A percentile compares a stretch with the other conserved stretches of the same genome.
phyloP scores from a whole-genome alignment of 2,888 invertebrate genomes.

The Ceraclea dissimilis region DNA sequence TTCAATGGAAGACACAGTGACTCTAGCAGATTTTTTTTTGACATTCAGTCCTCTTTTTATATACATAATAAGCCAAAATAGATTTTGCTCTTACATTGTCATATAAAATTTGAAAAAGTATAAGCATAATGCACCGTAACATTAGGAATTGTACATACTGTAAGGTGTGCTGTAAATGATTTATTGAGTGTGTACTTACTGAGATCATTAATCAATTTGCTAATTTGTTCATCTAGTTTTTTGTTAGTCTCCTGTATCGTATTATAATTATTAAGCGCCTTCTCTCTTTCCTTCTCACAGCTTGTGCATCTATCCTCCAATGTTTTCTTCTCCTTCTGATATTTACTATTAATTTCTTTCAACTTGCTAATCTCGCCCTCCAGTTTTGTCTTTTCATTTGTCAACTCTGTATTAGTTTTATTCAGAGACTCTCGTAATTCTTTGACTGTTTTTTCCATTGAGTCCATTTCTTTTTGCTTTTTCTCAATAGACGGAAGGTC shows the following conservation, averaged over 20 bases:
- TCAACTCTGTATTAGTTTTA: constrained; percentile 44
- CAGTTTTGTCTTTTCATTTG: constrained; percentile 45
- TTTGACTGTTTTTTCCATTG: constrained; percentile 47
- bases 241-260: constrained; percentile 58
- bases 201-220: constrained; percentile 51
- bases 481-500: constrained; percentile 44
- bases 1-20: no score
- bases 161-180: no score
- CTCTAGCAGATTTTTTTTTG: no score
- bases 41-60: no score
- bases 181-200: constrained; percentile 45
- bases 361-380: constrained; percentile 46
- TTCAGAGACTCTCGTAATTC: constrained; percentile 47
- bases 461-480: constrained; percentile 42
- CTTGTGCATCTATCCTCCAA: constrained; percentile 39
- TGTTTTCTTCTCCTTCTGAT: constrained; percentile 43
- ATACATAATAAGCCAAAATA: no score
- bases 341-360: constrained; percentile 44
- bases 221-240: constrained; percentile 51
- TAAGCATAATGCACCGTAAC: no score
- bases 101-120: no score
- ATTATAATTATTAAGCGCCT: constrained; percentile 40
- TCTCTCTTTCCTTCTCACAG: constrained; percentile 37
- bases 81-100: no score
- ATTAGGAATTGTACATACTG: no score